Conservation (phyloP, 2,797 vertebrate genomes). For the Sebastes reedi region DNA sequence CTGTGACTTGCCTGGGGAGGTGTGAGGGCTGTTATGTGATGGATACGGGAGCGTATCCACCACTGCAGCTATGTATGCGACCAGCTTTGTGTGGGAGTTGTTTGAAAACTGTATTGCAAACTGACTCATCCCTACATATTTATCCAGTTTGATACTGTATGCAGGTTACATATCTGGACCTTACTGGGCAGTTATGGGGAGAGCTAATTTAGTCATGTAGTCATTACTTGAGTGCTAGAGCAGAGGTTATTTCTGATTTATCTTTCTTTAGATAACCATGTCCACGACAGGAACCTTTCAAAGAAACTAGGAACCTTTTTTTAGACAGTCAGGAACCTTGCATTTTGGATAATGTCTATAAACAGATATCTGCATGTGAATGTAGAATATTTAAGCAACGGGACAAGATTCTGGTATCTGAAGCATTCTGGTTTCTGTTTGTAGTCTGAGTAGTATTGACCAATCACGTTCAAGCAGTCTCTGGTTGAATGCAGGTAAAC, state of each 20-base stretch:
- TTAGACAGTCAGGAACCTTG: too few species aligned
- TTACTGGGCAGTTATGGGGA: not conserved
- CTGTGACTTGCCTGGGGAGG: constrained; percentile 30
- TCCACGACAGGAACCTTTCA: not conserved
- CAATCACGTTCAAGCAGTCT: too few species aligned
- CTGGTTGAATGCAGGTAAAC: too few species aligned
- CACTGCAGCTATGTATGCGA: constrained; percentile 21
- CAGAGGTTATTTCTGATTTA: not conserved
- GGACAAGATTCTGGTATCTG: too few species aligned
- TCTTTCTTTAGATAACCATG: not conserved
- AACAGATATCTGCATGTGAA: not conserved
- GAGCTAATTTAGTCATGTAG: not conserved
- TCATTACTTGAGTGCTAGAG: not conserved
- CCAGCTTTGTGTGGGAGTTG: constrained; percentile 45
- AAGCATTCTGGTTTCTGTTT: too few species aligned
- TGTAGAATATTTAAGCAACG: not conserved
- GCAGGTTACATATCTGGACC: not conserved
- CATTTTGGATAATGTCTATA: not conserved
- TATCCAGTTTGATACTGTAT: not conserved
- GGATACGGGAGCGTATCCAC: constrained; percentile 22
- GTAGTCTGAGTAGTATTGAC: too few species aligned
- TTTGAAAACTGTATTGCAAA: constrained; percentile 12
- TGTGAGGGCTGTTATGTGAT: constrained; percentile 38
- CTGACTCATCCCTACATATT: constrained; percentile 33
- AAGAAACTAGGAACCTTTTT: not conserved